phyloP scores from a whole-genome alignment of 2,113 vertebrate genomes.

The Ivindomyrus marchei region DNA sequence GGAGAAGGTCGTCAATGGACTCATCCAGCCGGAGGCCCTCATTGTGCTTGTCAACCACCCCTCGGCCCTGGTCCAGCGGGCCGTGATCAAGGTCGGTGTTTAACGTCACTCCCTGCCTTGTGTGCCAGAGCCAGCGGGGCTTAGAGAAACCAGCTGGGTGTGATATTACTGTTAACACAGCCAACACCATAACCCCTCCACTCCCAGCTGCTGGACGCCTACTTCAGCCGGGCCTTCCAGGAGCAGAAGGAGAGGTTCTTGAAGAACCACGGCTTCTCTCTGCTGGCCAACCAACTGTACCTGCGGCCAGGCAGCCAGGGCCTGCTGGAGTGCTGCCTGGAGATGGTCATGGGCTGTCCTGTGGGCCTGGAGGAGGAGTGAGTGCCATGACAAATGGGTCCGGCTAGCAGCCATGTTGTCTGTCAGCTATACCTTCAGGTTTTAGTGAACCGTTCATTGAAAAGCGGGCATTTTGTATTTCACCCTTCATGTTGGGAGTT shows the following conservation, averaged over 20 bases:
- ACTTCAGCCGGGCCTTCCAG: slow-evolving; percentile 86
- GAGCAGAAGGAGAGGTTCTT: slow-evolving; percentile 95
- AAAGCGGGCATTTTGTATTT: background rate
- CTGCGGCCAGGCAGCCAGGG: slow-evolving; percentile 85
- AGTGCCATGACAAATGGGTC: slow-evolving; percentile 38
- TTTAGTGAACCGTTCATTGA: background rate
- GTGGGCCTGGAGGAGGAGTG: slow-evolving; percentile 89
- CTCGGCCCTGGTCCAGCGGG: slow-evolving; percentile 81
- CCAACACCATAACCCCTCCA: background rate
- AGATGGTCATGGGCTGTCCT: slow-evolving; percentile 81
- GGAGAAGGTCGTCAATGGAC: slow-evolving; percentile 86
- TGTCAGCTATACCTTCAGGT: background rate
- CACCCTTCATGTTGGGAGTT: background rate
- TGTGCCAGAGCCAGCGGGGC: slow-evolving; percentile 16
- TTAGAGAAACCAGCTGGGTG: background rate
- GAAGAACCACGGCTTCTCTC: slow-evolving; percentile 91
- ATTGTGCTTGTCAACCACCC: slow-evolving; percentile 89
- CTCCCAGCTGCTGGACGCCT: slow-evolving; percentile 81
- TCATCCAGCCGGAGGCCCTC: slow-evolving; percentile 86
- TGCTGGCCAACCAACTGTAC: slow-evolving; percentile 94
- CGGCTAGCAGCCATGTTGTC: background rate
- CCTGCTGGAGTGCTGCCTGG: slow-evolving; percentile 81
- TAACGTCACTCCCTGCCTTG: background rate
- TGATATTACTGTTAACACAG: background rate
- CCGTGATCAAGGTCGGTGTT: slow-evolving; percentile 82